These are phyloP conservation scores for Drosophila bipectinata DNA, from an alignment of 1,140 invertebrate species.

Conservation along the genomic window DNA sequence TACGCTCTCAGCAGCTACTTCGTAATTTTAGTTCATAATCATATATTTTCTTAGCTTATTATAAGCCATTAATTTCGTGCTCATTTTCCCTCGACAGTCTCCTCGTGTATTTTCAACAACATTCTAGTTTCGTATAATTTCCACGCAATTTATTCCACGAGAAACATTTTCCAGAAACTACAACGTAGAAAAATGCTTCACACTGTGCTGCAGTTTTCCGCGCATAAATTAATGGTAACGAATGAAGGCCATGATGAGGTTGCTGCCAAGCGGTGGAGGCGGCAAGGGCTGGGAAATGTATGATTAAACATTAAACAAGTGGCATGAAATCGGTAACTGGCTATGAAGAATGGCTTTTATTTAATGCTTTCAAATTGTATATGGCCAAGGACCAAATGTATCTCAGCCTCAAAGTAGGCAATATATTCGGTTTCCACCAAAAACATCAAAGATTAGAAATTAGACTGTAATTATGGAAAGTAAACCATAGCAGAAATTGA, in stretches of 20 bases:
- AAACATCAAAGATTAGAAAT: background rate
- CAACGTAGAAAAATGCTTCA: conserved; percentile 48
- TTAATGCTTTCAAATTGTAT: background rate
- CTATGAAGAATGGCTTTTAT: conserved; percentile 2
- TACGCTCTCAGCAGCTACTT: background rate
- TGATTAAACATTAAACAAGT: conserved; percentile 36
- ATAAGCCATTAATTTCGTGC: conserved; percentile 45
- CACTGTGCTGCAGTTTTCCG: conserved; percentile 66
- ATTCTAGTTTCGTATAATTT: conserved; percentile 40
- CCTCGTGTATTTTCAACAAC: conserved; percentile 30
- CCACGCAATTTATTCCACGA: conserved; percentile 45
- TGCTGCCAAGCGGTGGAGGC: conserved; percentile 3
- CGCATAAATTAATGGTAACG: conserved; percentile 65
- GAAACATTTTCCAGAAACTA: conserved; percentile 48
- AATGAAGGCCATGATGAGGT: conserved; percentile 23
- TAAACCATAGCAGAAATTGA: conserved; percentile 15
- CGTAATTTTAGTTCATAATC: conserved; percentile 39
- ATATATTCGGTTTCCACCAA: background rate
- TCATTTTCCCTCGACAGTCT: conserved; percentile 17
- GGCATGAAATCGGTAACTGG: conserved; percentile 5
- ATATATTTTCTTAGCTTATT: conserved; percentile 33
- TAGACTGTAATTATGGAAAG: background rate
- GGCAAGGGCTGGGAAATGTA: conserved; percentile 36
- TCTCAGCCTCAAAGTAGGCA: conserved; percentile 1
- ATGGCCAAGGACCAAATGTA: background rate